Base-by-base conservation (phyloP, 1,140 invertebrate species). In the Geopemphigus sp. region DNA sequence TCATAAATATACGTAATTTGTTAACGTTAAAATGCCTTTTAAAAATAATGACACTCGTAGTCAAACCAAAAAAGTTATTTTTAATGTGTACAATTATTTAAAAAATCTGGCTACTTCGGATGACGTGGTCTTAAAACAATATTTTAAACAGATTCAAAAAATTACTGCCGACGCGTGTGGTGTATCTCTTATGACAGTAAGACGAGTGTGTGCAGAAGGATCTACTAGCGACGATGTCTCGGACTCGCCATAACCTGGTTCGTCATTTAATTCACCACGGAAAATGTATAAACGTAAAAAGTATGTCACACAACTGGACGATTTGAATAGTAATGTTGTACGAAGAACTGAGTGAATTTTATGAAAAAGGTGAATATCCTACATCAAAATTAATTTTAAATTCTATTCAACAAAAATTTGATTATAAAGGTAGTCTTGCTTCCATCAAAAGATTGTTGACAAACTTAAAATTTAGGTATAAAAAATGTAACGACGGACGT, bases 311-410 rank as follows among this genome's bases (percentile, higher is more conserved):
- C 39, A 68, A 22, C 2, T 68, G 39, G 64, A 50, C n/a, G 39
- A 68, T 47, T 68, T 68, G 2, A 29, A 68, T 47, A 24, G 1
- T n/a, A 39, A 68, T 12, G 14, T 24, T 5, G 22, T 68, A 12
- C 19, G 64, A 24, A 4, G 64, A 68, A 68, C 64, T 0, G 64
- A 47, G 19, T 68, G 39, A 22, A 47, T 68, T 68, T 68, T 68
- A 68, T 6, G 64, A 47, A 2, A 47, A 47, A 68, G 39, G 64
- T 39, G 32, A 64, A 39, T 64, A 64, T 39, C 61, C 61, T 14
- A 32, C 61, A 4, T n/a, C 5, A 14, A 39, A 17, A 2, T 12
- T 4, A 39, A 64, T 64, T 39, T 64, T 64, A 64, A 64, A 39
- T 15, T 1, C 5, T 8, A 12, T 64, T 64, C 5, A 39, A 64